Evolutionary conservation across 2,113 vertebrate species (phyloP), one percentile per base, ranked within the genome.

Genomic region (Baryphthengus martii): DNA sequence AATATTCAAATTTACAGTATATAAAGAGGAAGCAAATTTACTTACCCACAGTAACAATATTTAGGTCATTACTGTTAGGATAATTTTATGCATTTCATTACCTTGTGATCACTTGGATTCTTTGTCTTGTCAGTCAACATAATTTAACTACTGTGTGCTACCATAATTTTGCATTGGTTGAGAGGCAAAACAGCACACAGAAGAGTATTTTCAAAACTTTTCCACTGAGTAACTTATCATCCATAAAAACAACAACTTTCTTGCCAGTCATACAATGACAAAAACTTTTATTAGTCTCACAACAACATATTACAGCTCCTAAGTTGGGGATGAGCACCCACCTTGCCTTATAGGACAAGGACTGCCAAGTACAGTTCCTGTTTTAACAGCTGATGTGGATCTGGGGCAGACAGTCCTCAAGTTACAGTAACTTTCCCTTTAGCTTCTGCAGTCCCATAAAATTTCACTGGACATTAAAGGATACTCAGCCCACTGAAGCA

Each of bases 371-470:
- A 35, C 37, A 68, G 79, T 45, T 94, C 68, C 90, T 81, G 2
- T 93, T 92, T 92, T 93, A 85, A 63, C 42, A 75, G 59, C 33
- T 94, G 42, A 77, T 40, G 29, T 33, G 31, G 50, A 93, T 86
- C 79, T 78, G 55, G 76, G 40, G 55, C 72, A 86, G 39, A 6
- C 20, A 21, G 52, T 75, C 58, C 65, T 92, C 62, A 83, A 72
- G 49, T 90, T 94, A 92, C 92, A 88, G 70, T 35, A 81, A 52
- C 83, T 58, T 68, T 94, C 80, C 90, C 77, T 68, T 86, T 89
- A 96, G 75, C 61, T 94, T 47, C 37, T 89, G 31, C 12, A 78
- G 26, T 49, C 35, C 50, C 2, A 2, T 37, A 71, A 91, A 83
- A 6, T 71, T 85, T 58, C 71, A 62, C 55, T 33, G 81, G 29